Evolutionary conservation across 2,888 invertebrate genomes (phyloP).

Genomic region (Pseudanteris insignis): DNA sequence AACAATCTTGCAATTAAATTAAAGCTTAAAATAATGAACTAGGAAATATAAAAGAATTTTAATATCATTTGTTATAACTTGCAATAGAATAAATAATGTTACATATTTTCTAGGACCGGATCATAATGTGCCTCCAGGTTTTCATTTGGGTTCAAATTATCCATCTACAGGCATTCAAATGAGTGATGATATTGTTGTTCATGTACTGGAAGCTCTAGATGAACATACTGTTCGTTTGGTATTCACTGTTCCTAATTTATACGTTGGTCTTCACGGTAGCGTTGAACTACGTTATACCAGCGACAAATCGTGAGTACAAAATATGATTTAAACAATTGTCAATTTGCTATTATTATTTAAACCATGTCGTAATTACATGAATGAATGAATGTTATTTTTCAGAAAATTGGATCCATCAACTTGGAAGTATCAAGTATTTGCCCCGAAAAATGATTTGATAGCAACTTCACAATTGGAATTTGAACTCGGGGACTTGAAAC

Average conservation of each 20-base stretch:
- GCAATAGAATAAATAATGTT: too few relatives aligned
- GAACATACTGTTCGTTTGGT: slow-evolving; percentile 82
- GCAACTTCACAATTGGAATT: slow-evolving; percentile 88
- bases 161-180: slow-evolving; percentile 34
- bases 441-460: slow-evolving; percentile 85
- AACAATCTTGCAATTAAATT: too few relatives aligned
- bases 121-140: slow-evolving; percentile 34
- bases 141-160: slow-evolving; percentile 49
- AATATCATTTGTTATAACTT: too few relatives aligned
- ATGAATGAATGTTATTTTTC: not conserved
- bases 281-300: slow-evolving; percentile 86
- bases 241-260: slow-evolving; percentile 82
- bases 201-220: slow-evolving; percentile 78
- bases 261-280: slow-evolving; percentile 86
- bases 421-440: slow-evolving; percentile 88
- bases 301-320: slow-evolving; percentile 77
- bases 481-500: slow-evolving; percentile 78
- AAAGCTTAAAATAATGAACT: too few relatives aligned
- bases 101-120: too few relatives aligned
- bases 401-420: slow-evolving; percentile 75
- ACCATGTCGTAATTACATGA: too few relatives aligned
- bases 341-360: not conserved
- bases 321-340: too few relatives aligned
- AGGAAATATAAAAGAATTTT: too few relatives aligned
- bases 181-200: slow-evolving; percentile 68